phyloP scores from a whole-genome alignment of 1,140 invertebrate genomes.

The Drosophila jambulina region DNA sequence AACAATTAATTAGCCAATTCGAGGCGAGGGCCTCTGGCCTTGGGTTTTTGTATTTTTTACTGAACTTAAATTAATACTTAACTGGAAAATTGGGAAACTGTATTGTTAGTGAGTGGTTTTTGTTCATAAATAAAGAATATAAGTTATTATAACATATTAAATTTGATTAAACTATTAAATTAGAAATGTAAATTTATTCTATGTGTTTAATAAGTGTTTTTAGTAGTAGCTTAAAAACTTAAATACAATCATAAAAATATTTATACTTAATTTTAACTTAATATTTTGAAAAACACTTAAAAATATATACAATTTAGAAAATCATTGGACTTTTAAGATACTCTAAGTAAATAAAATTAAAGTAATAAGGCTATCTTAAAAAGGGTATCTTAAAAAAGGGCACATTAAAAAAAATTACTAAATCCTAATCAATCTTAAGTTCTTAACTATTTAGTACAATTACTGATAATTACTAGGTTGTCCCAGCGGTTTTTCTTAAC shows the following conservation, averaged over 20 bases:
- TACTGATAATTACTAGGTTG: not conserved
- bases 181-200: no score
- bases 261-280: not conserved
- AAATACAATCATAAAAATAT: not conserved
- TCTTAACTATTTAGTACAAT: not conserved
- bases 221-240: no score
- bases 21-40: slow-evolving; percentile 5
- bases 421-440: not conserved
- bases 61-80: no score
- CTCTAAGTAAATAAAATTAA: not conserved
- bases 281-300: not conserved
- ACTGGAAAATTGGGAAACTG: not conserved
- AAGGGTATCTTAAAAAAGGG: no score
- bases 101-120: not conserved
- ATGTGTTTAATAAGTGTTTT: no score
- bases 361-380: no score
- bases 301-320: not conserved
- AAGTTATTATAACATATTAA: not conserved
- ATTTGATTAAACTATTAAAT: not conserved
- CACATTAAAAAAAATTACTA: not conserved
- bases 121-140: not conserved
- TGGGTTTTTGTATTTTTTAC: not conserved
- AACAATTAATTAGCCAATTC: slow-evolving; percentile 72
- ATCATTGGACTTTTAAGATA: not conserved
- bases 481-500: not conserved